Conservation (phyloP, 1,140 invertebrate species). For the Tetraneura akinire region DNA sequence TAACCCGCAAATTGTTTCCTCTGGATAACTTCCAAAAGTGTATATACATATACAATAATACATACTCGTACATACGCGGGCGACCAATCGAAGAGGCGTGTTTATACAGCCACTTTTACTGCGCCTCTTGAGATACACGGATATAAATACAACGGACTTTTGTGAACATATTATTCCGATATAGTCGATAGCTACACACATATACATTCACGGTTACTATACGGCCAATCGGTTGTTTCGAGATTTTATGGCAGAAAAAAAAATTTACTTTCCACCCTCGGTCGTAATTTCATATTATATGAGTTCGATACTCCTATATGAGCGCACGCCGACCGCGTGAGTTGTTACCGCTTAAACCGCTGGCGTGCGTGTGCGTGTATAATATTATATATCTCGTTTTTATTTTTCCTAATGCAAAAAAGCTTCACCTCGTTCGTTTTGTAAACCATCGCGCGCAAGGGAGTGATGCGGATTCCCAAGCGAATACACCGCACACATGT, state of each 20-base stretch:
- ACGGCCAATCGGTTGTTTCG: slow-evolving; percentile 7
- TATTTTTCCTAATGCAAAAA: slow-evolving; percentile 42
- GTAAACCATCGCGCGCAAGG: background rate
- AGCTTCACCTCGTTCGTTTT: slow-evolving; percentile 26
- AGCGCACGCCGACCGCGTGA: background rate
- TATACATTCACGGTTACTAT: background rate
- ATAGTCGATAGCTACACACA: background rate
- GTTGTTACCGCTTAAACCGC: slow-evolving; percentile 24
- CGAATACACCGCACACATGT: slow-evolving; percentile 32
- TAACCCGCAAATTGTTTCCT: slow-evolving; percentile 44
- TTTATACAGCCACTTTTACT: slow-evolving; percentile 43
- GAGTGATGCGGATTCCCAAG: slow-evolving; percentile 38
- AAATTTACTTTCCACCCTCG: background rate
- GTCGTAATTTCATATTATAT: background rate
- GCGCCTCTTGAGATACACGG: slow-evolving; percentile 43
- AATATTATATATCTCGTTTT: slow-evolving; percentile 49
- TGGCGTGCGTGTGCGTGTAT: background rate
- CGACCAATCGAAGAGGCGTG: slow-evolving; percentile 45
- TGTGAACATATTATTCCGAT: slow-evolving; percentile 35
- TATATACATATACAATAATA: too few species aligned
- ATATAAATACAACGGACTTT: slow-evolving; percentile 46
- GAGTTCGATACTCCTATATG: background rate
- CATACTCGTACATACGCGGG: background rate
- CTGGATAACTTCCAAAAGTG: slow-evolving; percentile 38
- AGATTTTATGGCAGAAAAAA: background rate